A percentile compares a stretch with the other conserved stretches of the same genome.
Evolutionary conservation across 1,140 invertebrate species (phyloP).

Genomic region (Drosophila simulans): DNA sequence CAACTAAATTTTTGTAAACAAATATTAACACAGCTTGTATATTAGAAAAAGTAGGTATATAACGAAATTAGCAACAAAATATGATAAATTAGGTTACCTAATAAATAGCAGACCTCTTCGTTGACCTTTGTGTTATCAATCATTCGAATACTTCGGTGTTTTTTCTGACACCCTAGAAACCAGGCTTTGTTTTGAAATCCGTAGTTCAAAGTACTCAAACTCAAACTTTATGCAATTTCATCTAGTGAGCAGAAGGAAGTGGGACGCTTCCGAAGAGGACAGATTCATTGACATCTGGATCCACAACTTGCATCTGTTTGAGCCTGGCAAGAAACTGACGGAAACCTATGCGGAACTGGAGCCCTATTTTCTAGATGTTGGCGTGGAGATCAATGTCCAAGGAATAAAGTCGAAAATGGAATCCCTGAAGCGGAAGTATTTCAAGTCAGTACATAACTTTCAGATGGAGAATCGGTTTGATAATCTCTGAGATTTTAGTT

Average conservation of each 20-base stretch:
- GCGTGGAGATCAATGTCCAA: slow-evolving; percentile 13
- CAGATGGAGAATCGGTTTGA: background rate
- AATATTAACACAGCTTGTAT: background rate
- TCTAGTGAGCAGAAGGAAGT: slow-evolving; percentile 25
- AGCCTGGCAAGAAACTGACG: slow-evolving; percentile 5
- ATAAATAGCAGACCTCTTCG: background rate
- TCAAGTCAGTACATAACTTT: slow-evolving; percentile 13
- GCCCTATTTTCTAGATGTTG: slow-evolving; percentile 4
- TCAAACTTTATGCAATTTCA: background rate
- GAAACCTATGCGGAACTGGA: slow-evolving; percentile 13
- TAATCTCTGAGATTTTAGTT: slow-evolving; percentile 7
- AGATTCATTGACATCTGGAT: slow-evolving; percentile 27
- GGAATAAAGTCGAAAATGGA: slow-evolving; percentile 45
- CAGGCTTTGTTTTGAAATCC: background rate
- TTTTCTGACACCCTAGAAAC: no score
- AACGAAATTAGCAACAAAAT: background rate
- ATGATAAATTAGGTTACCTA: no score
- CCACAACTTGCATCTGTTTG: slow-evolving; percentile 21
- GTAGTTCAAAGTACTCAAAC: background rate
- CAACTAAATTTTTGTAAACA: slow-evolving; percentile 20
- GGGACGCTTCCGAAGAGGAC: slow-evolving; percentile 25
- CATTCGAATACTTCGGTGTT: background rate
- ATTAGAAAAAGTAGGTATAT: slow-evolving; percentile 5
- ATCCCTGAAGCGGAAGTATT: slow-evolving; percentile 29
- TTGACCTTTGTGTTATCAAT: background rate